Conservation (phyloP, 2,888 invertebrate genomes). For the Pseudococcus viburni region DNA sequence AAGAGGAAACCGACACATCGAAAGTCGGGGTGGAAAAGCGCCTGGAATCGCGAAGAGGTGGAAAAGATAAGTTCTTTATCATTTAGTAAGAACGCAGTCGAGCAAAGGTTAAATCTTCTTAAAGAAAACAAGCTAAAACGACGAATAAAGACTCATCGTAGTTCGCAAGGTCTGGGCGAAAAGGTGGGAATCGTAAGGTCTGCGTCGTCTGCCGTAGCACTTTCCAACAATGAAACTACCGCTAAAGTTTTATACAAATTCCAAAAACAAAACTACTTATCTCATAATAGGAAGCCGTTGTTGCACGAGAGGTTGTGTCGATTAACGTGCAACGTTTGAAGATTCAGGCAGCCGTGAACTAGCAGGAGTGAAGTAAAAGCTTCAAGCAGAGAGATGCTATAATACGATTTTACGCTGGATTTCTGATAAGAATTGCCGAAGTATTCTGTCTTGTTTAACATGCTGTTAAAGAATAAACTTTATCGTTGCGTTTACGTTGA, state of each 20-base stretch:
- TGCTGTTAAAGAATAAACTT: conserved; percentile 66
- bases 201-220: conserved; percentile 59
- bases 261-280: conserved; percentile 66
- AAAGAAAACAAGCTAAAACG: conserved; percentile 61
- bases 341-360: conserved; percentile 65
- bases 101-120: conserved; percentile 67
- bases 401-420: conserved; percentile 67
- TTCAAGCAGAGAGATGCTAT: conserved; percentile 62
- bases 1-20: background rate
- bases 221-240: conserved; percentile 64
- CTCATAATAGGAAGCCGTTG: conserved; percentile 65
- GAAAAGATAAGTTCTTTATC: conserved; percentile 67
- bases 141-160: conserved; percentile 62
- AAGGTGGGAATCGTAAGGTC: conserved; percentile 66
- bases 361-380: conserved; percentile 46
- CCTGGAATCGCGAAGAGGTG: conserved; percentile 49
- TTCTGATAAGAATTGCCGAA: conserved; percentile 66
- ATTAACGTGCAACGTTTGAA: conserved; percentile 62
- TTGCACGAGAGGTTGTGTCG: conserved; percentile 63
- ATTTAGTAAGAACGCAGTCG: conserved; percentile 61
- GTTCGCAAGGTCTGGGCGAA: conserved; percentile 54
- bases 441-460: conserved; percentile 65
- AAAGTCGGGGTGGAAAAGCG: conserved; percentile 12
- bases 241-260: conserved; percentile 64
- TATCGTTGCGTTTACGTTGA: conserved; percentile 62